Evolutionary conservation across 1,140 invertebrate genomes (phyloP), one percentile per base, ranked within the genome.

Genomic region (Schlechtendalia chinensis): DNA sequence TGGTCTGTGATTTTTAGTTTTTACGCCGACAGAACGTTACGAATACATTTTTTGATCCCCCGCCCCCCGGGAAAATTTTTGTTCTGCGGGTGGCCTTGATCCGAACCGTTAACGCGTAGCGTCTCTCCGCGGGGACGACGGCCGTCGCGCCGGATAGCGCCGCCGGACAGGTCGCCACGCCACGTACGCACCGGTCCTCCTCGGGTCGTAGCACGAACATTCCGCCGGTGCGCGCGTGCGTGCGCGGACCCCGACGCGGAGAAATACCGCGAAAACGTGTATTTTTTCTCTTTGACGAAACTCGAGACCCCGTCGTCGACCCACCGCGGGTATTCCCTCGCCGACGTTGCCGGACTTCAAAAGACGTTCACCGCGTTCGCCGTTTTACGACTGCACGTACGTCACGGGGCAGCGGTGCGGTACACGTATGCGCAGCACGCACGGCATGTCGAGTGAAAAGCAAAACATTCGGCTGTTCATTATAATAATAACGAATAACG

Each of bases 261-360:
- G 22, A 1, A 58, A 39, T 77, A 59, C 74, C 74, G 74, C 74
- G 74, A 77, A 77, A 77, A 39, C 12, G 12, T 32, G n/a, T 74
- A 56, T 54, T 56, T 54, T 56, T n/a, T n/a, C n/a, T 45, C 71
- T 74, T 74, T 74, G 53, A 58, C 14, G 56, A 77, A 58, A 75
- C 32, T 10, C 72, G 72, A 59, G n/a, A 59, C 32, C 54, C 56
- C 29, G 32, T 29, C 32, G 14, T 19, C 32, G n/a, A 45, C 14
- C 67, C 39, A 27, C 45, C 39, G n/a, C 39, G 67, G 56, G 58
- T 61, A 61, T 54, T 63, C 75, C 58, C 32, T 47, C 75, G 24
- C 22, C 75, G 22, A 79, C 75, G 75, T 79, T 79, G 75, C 75
- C 75, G 39, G 63, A 79, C 58, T 61, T 79, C 75, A 79, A 79